Evolutionary conservation across 2,113 vertebrate genomes (phyloP).

Genomic region (Colinus virginianus): DNA sequence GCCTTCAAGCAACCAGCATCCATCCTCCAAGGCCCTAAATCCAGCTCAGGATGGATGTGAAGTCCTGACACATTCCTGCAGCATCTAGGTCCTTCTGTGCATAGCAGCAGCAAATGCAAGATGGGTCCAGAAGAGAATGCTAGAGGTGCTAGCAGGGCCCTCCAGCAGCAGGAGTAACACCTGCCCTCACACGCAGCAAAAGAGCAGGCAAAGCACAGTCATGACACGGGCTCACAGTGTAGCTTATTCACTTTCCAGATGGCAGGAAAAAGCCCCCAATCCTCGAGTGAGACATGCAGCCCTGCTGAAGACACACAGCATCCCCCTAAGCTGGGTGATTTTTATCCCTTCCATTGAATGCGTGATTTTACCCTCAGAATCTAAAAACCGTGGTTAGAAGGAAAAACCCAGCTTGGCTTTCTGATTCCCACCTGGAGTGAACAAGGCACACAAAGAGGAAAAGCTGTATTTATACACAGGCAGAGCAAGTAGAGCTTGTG

Average conservation of each 20-base stretch:
- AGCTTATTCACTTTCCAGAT: neutral
- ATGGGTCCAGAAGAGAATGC: neutral
- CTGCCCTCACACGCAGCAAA: neutral
- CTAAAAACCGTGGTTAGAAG: neutral
- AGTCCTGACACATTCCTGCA: neutral
- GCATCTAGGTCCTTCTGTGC: neutral
- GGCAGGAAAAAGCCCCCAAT: neutral
- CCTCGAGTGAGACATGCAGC: neutral
- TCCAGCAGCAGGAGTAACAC: neutral
- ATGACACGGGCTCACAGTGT: neutral
- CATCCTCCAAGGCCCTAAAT: neutral
- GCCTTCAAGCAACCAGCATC: neutral
- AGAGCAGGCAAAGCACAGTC: neutral
- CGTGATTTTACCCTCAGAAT: neutral
- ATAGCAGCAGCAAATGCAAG: neutral
- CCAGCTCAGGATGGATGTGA: neutral
- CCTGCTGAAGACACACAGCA: neutral
- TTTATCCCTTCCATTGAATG: neutral
- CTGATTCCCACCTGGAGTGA: neutral
- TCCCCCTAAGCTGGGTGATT: neutral
- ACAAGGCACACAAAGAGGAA: neutral
- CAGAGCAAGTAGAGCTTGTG: neutral
- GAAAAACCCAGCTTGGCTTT: constrained; percentile 8
- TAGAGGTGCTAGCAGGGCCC: neutral
- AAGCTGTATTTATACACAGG: neutral